phyloP scores from a whole-genome alignment of 1,140 invertebrate species.

The Littorina saxatilis region DNA sequence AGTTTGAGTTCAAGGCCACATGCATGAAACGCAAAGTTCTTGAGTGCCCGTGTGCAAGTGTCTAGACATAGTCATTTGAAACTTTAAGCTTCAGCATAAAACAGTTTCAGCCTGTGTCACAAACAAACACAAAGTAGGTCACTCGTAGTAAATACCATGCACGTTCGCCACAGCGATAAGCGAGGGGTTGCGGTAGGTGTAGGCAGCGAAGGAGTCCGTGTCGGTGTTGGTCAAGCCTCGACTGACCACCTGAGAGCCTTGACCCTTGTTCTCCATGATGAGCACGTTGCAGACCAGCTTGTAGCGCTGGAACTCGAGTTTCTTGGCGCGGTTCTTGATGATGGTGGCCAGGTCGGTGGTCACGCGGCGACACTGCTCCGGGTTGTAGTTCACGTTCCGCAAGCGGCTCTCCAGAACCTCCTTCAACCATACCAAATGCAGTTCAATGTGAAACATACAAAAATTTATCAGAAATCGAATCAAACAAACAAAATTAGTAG shows the following conservation, averaged over 20 bases:
- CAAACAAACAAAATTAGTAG: no score
- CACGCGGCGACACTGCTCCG: conserved; percentile 45
- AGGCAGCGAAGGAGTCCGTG: conserved; percentile 64
- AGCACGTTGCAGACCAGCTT: conserved; percentile 68
- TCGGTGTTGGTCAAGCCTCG: conserved; percentile 63
- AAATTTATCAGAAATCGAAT: no score
- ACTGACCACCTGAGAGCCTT: conserved; percentile 63
- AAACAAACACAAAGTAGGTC: no score
- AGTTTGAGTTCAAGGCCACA: no score
- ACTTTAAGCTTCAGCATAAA: no score
- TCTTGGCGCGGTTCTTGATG: conserved; percentile 59
- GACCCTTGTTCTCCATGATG: conserved; percentile 67
- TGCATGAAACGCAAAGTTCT: no score
- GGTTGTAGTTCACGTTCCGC: conserved; percentile 49
- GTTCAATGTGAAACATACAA: no score
- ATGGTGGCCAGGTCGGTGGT: conserved; percentile 48
- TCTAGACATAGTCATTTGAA: no score
- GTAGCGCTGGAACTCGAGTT: conserved; percentile 62
- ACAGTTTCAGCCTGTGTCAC: no score
- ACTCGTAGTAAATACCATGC: conserved; percentile 70
- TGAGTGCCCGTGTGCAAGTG: no score
- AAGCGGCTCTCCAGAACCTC: conserved; percentile 50
- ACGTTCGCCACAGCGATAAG: conserved; percentile 65
- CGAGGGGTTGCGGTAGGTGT: conserved; percentile 55
- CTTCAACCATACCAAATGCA: no score